Base-by-base conservation (phyloP, 2,113 vertebrate species). In the Promerops cafer region DNA sequence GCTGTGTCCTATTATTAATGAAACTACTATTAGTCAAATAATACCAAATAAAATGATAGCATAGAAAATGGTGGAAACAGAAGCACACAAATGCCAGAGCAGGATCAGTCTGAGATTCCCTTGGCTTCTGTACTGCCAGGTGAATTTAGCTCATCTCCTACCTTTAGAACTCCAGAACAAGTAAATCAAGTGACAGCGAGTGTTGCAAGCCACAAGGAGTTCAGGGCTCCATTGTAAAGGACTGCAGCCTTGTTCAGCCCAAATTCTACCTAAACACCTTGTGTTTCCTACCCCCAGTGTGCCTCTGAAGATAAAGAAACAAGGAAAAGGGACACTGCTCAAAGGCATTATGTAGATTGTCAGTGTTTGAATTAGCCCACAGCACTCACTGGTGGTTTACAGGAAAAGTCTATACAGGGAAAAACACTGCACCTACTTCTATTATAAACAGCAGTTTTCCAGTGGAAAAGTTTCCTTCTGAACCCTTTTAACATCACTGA, bases 101-200 rank as follows among this genome's bases (percentile, higher is more conserved):
- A 52, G 22, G 63, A 79, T 52, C 28, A 53, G 40, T 40, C 49
- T 86, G 66, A 50, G 47, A 77, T 60, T 60, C 6, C 59, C 18
- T 60, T 76, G 14, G 35, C 33, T 93, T 83, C 49, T 56, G 39
- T 11, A 49, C 13, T 53, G 66, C 59, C 16, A 33, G 23, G 10
- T 56, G 64, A 77, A 57, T 45, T 26, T n/a, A 64, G 37, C 9
- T 92, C 8, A 2, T 31, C 31, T 83, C 37, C 50, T 16, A 49
- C 20, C 42, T 86, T 86, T 68, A 47, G 47, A 87, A 75, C 18
- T 63, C 40, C 10, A 8, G 22, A 91, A 61, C 11, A 13, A 31
- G 22, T 24, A 77, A 65, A 89, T 26, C 16, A 28, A 59, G 39
- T 17, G 44, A 49, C 31, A 64, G 20, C 0, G 0, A 42, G 6